Evolutionary conservation across 2,113 vertebrate species (phyloP).

Genomic region (Ptilorrhoa leucosticta): DNA sequence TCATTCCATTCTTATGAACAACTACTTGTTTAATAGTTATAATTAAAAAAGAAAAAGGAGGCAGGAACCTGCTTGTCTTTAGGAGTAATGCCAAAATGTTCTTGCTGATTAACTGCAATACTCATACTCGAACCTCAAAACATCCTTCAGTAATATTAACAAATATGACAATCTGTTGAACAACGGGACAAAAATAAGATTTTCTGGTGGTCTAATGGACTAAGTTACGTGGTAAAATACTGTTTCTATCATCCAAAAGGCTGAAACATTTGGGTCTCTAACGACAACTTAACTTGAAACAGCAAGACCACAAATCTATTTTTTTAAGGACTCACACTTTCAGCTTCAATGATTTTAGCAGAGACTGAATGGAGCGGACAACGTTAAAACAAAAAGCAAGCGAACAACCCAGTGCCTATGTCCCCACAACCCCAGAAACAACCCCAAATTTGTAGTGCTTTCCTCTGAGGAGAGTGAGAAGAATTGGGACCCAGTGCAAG

Average conservation of each 20-base stretch:
- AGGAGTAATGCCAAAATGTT: background rate
- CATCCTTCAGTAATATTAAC: background rate
- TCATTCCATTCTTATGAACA: background rate
- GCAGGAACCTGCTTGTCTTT: background rate
- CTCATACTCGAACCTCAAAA: background rate
- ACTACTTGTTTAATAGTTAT: background rate
- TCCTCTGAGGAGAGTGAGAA: background rate
- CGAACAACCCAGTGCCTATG: background rate
- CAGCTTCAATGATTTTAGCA: background rate
- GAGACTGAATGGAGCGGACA: background rate
- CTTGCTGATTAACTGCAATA: background rate
- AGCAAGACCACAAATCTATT: rapidly evolving
- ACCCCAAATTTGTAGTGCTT: background rate
- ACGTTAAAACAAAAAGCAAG: background rate
- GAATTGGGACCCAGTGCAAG: background rate
- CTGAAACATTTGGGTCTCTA: background rate
- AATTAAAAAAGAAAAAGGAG: background rate
- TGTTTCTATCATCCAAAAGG: background rate
- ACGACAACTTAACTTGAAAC: background rate
- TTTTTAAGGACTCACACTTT: background rate
- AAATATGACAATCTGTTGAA: background rate
- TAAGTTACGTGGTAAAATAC: background rate
- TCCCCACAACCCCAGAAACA: background rate
- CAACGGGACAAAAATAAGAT: background rate
- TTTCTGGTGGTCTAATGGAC: background rate